Base-by-base conservation (phyloP, 2,797 vertebrate genomes). In the Amazona ochrocephala region DNA sequence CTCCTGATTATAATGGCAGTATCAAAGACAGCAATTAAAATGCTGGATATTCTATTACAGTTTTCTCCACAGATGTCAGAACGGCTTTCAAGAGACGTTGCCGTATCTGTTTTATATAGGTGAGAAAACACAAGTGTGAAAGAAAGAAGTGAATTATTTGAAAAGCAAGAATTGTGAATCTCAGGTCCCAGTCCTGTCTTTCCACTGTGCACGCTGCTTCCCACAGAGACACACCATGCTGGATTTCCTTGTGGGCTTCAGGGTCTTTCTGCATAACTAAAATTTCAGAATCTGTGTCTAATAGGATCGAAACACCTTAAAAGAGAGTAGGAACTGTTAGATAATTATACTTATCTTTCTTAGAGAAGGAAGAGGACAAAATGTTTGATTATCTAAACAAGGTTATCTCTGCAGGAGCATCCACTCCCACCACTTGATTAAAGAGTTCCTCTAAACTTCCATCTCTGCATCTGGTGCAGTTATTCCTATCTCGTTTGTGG, bases 401-500 rank as follows among this genome's bases (percentile, higher is more conserved):
- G 67, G 82, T 93, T 94, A 93, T 97, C 88, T 94, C 66, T 76
- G 64, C 68, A 93, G 75, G 62, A 94, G 39, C 84, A 91, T 77
- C 71, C 47, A 87, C 87, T 93, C 86, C 84, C 72, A 84, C 24
- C 34, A 29, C 73, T 93, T 93, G 92, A 88, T 93, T 95, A 95
- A 95, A 95, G 86, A 74, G 77, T 87, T 86, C 85, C 81, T 92
- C 77, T 82, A 60, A 95, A 90, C 72, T 89, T 90, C 84, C 50
- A 23, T 74, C 83, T 74, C 66, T 82, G 50, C 68, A 92, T 90
- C 68, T 87, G 58, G 47, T 92, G 72, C 75, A 92, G 45, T 82
- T 94, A 64, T 60, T 95, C 77, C 83, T 95, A 71, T 87, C 87
- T 93, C 73, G 75, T 87, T 95, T 91, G 94, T 83, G 94, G 89